A percentile compares a stretch with the other conserved stretches of the same genome.
Conservation (phyloP, 2,113 vertebrate genomes). For the Manacus vitellinus region DNA sequence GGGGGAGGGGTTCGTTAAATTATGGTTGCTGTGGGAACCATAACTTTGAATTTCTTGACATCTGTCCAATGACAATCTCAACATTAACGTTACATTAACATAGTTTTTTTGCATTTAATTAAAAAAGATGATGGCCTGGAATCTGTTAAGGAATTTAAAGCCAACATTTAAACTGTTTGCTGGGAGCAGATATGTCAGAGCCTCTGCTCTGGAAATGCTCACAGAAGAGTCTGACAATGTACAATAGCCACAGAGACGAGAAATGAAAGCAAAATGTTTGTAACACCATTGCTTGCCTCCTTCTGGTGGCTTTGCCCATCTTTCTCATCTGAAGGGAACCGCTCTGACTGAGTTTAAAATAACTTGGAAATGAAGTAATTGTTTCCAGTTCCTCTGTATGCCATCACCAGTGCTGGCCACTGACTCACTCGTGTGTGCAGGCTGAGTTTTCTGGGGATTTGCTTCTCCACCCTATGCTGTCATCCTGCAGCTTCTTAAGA, state of each 20-base stretch:
- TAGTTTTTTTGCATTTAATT: constrained; percentile 76
- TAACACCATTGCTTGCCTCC: neutral
- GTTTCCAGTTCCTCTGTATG: neutral
- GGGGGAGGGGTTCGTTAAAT: constrained; percentile 56
- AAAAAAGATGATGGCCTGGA: constrained; percentile 75
- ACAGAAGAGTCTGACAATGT: constrained; percentile 11
- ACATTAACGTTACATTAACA: constrained; percentile 76
- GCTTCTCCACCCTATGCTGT: neutral
- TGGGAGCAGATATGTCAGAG: constrained; percentile 66
- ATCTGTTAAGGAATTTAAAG: constrained; percentile 77
- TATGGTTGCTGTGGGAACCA: constrained; percentile 76
- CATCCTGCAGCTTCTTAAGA: neutral
- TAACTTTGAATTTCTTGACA: constrained; percentile 76
- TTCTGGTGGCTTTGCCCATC: constrained; percentile 1
- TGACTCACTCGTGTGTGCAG: neutral
- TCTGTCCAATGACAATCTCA: constrained; percentile 76
- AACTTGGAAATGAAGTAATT: neutral
- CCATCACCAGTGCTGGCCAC: neutral
- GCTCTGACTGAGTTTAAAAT: neutral
- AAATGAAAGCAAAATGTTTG: constrained; percentile 1
- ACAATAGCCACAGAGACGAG: neutral
- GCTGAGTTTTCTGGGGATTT: neutral
- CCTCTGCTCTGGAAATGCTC: constrained; percentile 58
- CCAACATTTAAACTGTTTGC: constrained; percentile 72
- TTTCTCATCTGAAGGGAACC: neutral